These are phyloP conservation scores for Trinectes maculatus DNA, from an alignment of 2,113 vertebrate genomes.

Conservation along the genomic window DNA sequence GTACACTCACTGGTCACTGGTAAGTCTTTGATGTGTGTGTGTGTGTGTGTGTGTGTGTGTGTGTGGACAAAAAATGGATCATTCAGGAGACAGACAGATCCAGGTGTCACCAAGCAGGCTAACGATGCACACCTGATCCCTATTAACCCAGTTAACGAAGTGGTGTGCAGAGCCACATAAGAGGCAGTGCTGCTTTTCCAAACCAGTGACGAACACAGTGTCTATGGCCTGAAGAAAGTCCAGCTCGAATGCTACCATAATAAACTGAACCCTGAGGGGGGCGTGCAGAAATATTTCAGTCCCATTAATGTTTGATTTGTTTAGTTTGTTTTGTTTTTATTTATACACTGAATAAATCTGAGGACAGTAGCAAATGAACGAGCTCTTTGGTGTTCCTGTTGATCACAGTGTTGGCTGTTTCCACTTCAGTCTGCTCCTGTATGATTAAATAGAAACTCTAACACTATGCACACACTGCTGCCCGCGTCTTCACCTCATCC, in stretches of 20 bases:
- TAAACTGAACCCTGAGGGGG: background rate
- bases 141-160: slow-evolving; percentile 35
- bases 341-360: slow-evolving; percentile 13
- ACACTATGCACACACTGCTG: background rate
- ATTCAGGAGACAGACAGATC: background rate
- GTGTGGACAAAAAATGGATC: background rate
- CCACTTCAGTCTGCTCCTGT: background rate
- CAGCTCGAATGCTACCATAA: background rate
- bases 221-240: background rate
- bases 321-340: slow-evolving; percentile 6
- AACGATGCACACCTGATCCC: slow-evolving; percentile 38
- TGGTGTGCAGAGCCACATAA: background rate
- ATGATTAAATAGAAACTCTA: background rate
- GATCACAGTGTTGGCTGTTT: background rate
- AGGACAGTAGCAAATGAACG: background rate
- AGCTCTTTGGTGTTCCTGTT: background rate
- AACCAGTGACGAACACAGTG: slow-evolving; percentile 7
- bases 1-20: too few species aligned
- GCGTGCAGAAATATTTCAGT: background rate
- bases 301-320: background rate
- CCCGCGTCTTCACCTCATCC: background rate
- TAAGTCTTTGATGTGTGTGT: too few species aligned
- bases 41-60: background rate
- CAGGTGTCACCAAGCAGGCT: slow-evolving; percentile 6
- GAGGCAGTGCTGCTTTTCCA: slow-evolving; percentile 12